Conservation (phyloP, 2,888 invertebrate species). For the Quadriops clusia region DNA sequence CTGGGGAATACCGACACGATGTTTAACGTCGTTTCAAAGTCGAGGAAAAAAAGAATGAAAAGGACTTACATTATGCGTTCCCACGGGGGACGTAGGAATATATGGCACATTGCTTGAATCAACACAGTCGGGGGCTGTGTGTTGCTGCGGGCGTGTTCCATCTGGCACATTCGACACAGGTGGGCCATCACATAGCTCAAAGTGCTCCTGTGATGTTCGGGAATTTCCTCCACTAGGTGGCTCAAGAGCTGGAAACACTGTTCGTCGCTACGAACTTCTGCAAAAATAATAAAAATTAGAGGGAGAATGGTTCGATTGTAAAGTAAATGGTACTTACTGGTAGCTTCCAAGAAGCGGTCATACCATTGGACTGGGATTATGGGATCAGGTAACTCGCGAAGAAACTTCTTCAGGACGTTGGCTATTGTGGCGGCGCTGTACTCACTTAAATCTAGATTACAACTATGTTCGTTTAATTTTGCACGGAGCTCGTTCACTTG, state of each 20-base stretch:
- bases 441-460: slow-evolving; percentile 35
- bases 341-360: slow-evolving; percentile 52
- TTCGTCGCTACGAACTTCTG: slow-evolving; percentile 42
- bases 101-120: slow-evolving; percentile 59
- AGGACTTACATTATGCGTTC: slow-evolving; percentile 61
- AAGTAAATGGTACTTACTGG: slow-evolving; percentile 23
- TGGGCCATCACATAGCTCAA: slow-evolving; percentile 57
- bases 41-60: slow-evolving; percentile 5
- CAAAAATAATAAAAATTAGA: slow-evolving; percentile 11
- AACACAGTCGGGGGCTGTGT: slow-evolving; percentile 54
- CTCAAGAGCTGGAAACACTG: slow-evolving; percentile 42
- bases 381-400: slow-evolving; percentile 63
- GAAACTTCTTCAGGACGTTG: slow-evolving; percentile 55
- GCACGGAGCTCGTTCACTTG: slow-evolving; percentile 46
- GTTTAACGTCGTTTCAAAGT: neutral
- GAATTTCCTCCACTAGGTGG: slow-evolving; percentile 47
- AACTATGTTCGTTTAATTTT: slow-evolving; percentile 35
- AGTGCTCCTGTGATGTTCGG: slow-evolving; percentile 50
- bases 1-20: too few species aligned
- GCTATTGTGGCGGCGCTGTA: slow-evolving; percentile 45
- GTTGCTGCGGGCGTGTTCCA: slow-evolving; percentile 51
- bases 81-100: slow-evolving; percentile 64
- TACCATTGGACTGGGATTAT: slow-evolving; percentile 65
- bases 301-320: neutral
- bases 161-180: slow-evolving; percentile 56